Conservation (phyloP, 2,888 invertebrate genomes). For the Melanchra persicariae region DNA sequence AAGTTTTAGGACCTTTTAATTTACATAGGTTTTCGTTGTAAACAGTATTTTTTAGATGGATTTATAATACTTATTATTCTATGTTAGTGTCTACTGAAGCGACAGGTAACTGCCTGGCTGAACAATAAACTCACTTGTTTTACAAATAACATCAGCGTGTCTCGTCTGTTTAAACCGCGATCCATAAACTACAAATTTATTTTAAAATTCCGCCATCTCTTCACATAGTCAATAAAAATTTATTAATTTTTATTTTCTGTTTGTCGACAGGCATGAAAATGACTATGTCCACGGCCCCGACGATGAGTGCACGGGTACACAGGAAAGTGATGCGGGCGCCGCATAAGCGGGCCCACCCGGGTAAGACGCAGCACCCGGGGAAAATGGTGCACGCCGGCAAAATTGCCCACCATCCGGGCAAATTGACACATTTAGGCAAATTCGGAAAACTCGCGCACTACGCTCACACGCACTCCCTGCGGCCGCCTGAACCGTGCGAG, state of each 20-base stretch:
- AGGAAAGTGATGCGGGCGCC: constrained; percentile 93
- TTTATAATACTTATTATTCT: constrained; percentile 22
- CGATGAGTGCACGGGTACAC: constrained; percentile 92
- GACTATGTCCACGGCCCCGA: constrained; percentile 93
- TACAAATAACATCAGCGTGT: neutral
- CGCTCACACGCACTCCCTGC: constrained; percentile 86
- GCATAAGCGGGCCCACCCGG: constrained; percentile 90
- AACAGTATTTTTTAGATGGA: neutral
- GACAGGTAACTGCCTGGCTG: constrained; percentile 3
- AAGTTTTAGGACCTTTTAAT: constrained; percentile 1
- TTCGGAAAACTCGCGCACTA: constrained; percentile 84
- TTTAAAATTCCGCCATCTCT: constrained; percentile 32
- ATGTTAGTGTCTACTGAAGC: constrained; percentile 4
- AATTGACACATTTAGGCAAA: constrained; percentile 81
- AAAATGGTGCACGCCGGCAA: constrained; percentile 85
- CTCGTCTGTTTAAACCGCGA: neutral
- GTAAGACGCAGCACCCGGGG: constrained; percentile 85
- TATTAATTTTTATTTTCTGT: constrained; percentile 74
- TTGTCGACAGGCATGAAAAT: constrained; percentile 92
- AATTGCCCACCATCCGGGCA: constrained; percentile 77
- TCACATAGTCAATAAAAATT: constrained; percentile 63
- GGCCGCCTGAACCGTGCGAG: constrained; percentile 93
- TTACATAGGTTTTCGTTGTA: neutral
- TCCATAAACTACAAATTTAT: neutral
- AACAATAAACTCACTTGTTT: constrained; percentile 24